Evolutionary conservation across 2,113 vertebrate genomes (phyloP).

Genomic region (Hippocampus abdominalis): DNA sequence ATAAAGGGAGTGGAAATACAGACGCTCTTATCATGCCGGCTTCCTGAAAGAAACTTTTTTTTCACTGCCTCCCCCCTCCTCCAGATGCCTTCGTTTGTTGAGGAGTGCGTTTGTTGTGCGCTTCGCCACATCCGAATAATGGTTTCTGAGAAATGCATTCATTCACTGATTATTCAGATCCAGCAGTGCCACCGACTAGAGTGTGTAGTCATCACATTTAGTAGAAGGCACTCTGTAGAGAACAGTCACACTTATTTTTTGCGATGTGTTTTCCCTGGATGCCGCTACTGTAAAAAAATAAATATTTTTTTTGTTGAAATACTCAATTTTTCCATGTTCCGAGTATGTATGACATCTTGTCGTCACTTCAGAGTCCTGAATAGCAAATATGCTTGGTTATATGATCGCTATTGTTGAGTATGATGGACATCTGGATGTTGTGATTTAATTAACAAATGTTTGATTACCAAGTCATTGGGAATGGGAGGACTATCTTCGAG

Average conservation of each 20-base stretch:
- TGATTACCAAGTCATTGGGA: no score
- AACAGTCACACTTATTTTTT: slow-evolving; percentile 56
- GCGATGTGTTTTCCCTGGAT: not conserved
- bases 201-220: slow-evolving; percentile 66
- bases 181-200: slow-evolving; percentile 61
- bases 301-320: not conserved
- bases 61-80: slow-evolving; percentile 17
- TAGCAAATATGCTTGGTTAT: no score
- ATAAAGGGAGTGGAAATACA: slow-evolving; percentile 73
- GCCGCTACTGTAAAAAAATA: not conserved
- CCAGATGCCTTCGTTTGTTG: slow-evolving; percentile 65
- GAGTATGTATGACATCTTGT: not conserved
- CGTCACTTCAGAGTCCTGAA: no score
- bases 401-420: no score
- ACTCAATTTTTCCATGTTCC: no score
- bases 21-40: slow-evolving; percentile 70
- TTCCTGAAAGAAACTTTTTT: slow-evolving; percentile 69
- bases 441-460: no score
- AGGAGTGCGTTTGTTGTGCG: slow-evolving; percentile 61
- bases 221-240: slow-evolving; percentile 53
- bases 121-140: slow-evolving; percentile 65
- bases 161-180: slow-evolving; percentile 69
- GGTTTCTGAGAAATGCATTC: slow-evolving; percentile 68
- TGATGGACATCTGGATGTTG: no score
- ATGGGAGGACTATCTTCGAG: no score